Evolutionary conservation across 2,113 vertebrate species (phyloP).

Genomic region (Octodon degus): DNA sequence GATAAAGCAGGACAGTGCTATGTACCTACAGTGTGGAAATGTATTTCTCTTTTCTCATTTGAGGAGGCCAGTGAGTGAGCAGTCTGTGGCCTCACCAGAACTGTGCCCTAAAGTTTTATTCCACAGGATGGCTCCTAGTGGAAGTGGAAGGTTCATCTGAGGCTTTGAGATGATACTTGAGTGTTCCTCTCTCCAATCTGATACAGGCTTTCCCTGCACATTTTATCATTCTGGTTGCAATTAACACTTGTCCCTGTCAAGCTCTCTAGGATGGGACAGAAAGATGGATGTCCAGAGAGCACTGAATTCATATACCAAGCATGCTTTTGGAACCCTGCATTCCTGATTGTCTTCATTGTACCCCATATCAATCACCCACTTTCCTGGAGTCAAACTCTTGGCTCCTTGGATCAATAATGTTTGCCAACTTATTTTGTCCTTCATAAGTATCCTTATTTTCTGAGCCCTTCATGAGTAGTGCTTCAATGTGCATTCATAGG

Average conservation of each 20-base stretch:
- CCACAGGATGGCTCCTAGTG: accelerated
- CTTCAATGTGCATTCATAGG: background rate
- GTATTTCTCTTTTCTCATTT: background rate
- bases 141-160: background rate
- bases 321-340: background rate
- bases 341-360: background rate
- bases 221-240: background rate
- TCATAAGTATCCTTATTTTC: background rate
- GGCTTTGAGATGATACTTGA: background rate
- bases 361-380: background rate
- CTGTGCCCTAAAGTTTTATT: background rate
- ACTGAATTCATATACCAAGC: background rate
- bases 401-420: background rate
- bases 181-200: background rate
- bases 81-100: background rate
- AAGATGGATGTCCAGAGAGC: background rate
- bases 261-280: background rate
- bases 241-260: background rate
- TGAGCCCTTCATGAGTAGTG: background rate
- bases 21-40: accelerated
- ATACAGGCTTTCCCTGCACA: background rate
- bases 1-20: background rate
- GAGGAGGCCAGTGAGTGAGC: background rate
- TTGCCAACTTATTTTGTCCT: background rate
- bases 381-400: too few relatives aligned